Percentiles rank a stretch among this genome's conserved stretches.
phyloP scores from a whole-genome alignment of 2,888 invertebrate genomes.

The Thera obeliscata region DNA sequence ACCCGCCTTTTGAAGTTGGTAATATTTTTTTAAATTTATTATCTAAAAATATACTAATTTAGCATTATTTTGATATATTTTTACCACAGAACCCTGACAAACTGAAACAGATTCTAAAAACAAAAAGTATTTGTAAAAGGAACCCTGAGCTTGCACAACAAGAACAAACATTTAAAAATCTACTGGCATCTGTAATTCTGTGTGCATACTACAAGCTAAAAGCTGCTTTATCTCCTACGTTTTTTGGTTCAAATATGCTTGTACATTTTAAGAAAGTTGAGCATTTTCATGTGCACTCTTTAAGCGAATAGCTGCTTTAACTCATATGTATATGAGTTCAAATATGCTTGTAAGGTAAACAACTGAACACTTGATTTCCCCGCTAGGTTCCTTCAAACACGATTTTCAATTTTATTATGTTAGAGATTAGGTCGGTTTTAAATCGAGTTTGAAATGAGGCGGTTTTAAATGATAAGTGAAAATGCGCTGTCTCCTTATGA shows the following conservation, averaged over 20 bases:
- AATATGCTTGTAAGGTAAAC: slow-evolving; percentile 10
- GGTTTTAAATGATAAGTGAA: neutral
- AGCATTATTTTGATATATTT: neutral
- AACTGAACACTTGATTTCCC: slow-evolving; percentile 8
- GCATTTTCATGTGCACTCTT: neutral
- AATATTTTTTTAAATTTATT: too few relatives aligned
- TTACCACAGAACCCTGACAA: slow-evolving; percentile 4
- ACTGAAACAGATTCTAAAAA: slow-evolving; percentile 5
- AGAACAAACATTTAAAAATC: slow-evolving; percentile 20
- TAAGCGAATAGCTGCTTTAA: slow-evolving; percentile 20
- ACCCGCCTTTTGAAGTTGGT: too few relatives aligned
- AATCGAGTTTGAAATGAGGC: neutral
- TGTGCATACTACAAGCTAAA: slow-evolving; percentile 13
- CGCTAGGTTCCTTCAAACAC: slow-evolving; percentile 6
- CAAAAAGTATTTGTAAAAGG: slow-evolving; percentile 8
- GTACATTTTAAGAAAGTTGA: slow-evolving; percentile 7
- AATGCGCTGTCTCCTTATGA: neutral
- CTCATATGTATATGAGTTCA: slow-evolving; percentile 7
- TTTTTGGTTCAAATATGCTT: slow-evolving; percentile 16
- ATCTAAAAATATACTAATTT: too few relatives aligned
- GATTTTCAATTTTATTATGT: slow-evolving; percentile 17
- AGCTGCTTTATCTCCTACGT: slow-evolving; percentile 6
- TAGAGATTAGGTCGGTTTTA: slow-evolving; percentile 3
- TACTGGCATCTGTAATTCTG: slow-evolving; percentile 24
- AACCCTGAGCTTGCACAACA: slow-evolving; percentile 10